These are phyloP conservation scores for Pachypsylla venusta DNA, from an alignment of 1,140 invertebrate species.

Conservation along the genomic window DNA sequence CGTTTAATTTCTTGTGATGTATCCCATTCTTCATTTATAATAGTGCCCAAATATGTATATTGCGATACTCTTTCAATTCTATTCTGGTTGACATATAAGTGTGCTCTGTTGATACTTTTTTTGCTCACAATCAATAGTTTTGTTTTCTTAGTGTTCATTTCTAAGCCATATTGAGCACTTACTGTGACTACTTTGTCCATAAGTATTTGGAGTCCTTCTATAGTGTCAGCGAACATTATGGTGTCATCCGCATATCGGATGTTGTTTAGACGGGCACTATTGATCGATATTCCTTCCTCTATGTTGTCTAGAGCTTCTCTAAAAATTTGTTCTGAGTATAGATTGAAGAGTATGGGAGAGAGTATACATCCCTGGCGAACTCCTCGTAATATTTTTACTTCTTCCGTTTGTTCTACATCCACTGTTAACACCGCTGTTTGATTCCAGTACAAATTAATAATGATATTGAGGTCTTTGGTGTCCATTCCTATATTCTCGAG, in stretches of 20 bases:
- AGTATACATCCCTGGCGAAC: constrained; percentile 15
- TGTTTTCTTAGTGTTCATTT: constrained; percentile 14
- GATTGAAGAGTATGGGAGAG: constrained; percentile 25
- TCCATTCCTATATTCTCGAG: not conserved
- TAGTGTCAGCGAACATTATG: constrained; percentile 12
- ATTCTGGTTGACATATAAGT: not conserved
- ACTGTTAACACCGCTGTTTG: not conserved
- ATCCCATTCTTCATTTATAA: constrained; percentile 14
- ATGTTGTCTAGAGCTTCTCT: not conserved
- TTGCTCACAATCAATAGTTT: constrained; percentile 11
- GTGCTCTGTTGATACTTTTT: not conserved
- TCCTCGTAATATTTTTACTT: constrained; percentile 5
- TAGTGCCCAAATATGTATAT: constrained; percentile 10
- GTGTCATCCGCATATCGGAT: constrained; percentile 16
- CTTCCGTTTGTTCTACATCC: not conserved
- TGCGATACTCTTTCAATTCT: constrained; percentile 10
- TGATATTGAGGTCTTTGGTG: constrained; percentile 10
- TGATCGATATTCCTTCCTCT: constrained; percentile 4
- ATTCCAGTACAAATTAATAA: constrained; percentile 12
- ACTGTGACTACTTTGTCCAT: constrained; percentile 9
- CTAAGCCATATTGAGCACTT: constrained; percentile 13
- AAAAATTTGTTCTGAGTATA: constrained; percentile 21
- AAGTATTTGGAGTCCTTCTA: constrained; percentile 12
- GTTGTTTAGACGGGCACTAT: constrained; percentile 13
- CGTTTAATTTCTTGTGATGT: constrained; percentile 11